Percentiles rank a stretch among this genome's conserved stretches.
Conservation (phyloP, 2,113 vertebrate species). For the Pleuronectes platessa region DNA sequence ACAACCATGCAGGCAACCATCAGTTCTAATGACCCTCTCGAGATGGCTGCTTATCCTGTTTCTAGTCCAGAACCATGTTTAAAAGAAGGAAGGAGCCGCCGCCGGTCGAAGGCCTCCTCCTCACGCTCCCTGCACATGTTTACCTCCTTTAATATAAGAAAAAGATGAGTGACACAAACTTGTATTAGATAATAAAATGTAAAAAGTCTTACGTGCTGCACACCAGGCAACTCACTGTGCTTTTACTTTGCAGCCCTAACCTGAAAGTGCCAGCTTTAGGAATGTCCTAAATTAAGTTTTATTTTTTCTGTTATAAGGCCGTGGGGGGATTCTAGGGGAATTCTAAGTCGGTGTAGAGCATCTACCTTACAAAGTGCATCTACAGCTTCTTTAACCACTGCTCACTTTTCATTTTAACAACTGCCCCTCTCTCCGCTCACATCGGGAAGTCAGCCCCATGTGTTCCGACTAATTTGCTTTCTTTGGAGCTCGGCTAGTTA, state of each 20-base stretch:
- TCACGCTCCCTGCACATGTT: neutral
- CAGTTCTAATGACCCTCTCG: conserved; percentile 53
- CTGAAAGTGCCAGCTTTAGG: neutral
- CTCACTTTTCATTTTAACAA: conserved; percentile 21
- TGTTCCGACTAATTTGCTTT: neutral
- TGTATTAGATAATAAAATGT: neutral
- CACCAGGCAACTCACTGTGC: neutral
- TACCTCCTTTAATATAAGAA: neutral
- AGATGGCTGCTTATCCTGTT: conserved; percentile 55
- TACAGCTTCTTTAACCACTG: conserved; percentile 11
- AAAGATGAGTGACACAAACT: neutral
- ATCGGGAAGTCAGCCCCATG: conserved; percentile 7
- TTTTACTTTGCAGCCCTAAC: neutral
- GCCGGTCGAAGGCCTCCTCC: neutral
- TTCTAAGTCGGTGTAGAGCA: neutral
- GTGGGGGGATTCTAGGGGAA: neutral
- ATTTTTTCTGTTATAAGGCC: neutral
- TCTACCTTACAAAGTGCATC: neutral
- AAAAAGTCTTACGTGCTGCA: neutral
- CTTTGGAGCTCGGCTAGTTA: neutral
- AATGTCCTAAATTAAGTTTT: neutral
- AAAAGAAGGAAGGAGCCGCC: conserved; percentile 26
- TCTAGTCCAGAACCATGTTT: conserved; percentile 39
- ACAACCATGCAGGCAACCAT: conserved; percentile 59
- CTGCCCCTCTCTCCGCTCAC: neutral